These are phyloP conservation scores for Indicator indicator DNA, from an alignment of 2,113 vertebrate genomes.

Conservation along the genomic window DNA sequence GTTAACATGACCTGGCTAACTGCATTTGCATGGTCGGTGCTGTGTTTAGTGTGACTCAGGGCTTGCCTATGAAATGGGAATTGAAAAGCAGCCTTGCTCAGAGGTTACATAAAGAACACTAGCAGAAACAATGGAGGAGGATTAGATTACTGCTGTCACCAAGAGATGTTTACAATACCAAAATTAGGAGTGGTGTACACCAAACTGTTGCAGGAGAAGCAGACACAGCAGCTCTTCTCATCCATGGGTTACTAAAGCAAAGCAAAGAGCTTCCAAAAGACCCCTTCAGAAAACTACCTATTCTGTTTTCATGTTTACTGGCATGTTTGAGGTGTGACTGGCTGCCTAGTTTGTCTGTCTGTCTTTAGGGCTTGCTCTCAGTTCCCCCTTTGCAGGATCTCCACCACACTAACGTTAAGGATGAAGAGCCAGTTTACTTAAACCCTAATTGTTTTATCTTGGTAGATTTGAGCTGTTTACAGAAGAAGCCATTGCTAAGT, in stretches of 20 bases:
- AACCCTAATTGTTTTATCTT: neutral
- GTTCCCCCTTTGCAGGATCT: neutral
- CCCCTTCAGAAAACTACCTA: neutral
- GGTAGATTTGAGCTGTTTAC: neutral
- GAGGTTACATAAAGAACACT: neutral
- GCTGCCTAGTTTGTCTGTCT: neutral
- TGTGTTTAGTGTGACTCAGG: neutral
- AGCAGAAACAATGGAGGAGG: neutral
- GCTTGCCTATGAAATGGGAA: neutral
- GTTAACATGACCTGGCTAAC: neutral
- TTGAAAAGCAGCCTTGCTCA: neutral
- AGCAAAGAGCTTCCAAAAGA: neutral
- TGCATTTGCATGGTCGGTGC: accelerated
- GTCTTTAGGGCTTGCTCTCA: neutral
- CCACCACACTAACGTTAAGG: neutral
- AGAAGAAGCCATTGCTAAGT: neutral
- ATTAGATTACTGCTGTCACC: neutral
- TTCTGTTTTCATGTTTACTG: neutral
- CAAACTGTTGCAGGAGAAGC: neutral
- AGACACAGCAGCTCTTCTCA: neutral
- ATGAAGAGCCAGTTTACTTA: neutral
- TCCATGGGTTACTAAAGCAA: neutral
- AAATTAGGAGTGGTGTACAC: accelerated
- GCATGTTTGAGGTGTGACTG: neutral
- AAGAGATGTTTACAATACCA: neutral